Evolutionary conservation across 2,113 vertebrate species (phyloP).

Genomic region (Fregetta grallaria): DNA sequence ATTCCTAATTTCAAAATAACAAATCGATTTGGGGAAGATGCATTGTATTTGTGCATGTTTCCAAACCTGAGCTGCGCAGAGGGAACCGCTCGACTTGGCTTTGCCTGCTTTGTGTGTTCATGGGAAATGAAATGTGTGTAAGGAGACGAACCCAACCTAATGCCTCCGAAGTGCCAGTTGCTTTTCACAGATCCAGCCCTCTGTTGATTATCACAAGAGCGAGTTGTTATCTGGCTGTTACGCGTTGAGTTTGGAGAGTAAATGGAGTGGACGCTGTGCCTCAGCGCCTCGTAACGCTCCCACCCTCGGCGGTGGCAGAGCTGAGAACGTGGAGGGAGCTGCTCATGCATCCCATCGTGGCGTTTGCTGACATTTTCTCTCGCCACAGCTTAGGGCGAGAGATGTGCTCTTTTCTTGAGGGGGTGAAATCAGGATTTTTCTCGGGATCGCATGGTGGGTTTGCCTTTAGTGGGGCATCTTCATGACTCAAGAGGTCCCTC

Average conservation of each 20-base stretch:
- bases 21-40: neutral
- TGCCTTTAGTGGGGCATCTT: neutral
- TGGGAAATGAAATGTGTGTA: neutral
- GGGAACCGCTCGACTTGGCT: neutral
- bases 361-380: neutral
- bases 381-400: rapidly evolving
- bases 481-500: neutral
- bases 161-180: neutral
- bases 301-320: neutral
- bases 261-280: neutral
- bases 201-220: neutral
- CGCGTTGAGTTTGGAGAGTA: neutral
- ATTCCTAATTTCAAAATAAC: neutral
- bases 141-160: neutral
- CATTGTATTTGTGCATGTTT: neutral
- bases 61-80: neutral
- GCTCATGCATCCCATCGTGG: rapidly evolving
- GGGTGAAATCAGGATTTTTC: neutral
- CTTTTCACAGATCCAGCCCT: neutral
- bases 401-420: neutral
- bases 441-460: neutral
- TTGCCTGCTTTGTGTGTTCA: neutral
- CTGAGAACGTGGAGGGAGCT: neutral
- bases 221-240: neutral
- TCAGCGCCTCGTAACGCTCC: neutral